Conservation (phyloP, 2,797 vertebrate genomes). For the Nannoperca obscura region DNA sequence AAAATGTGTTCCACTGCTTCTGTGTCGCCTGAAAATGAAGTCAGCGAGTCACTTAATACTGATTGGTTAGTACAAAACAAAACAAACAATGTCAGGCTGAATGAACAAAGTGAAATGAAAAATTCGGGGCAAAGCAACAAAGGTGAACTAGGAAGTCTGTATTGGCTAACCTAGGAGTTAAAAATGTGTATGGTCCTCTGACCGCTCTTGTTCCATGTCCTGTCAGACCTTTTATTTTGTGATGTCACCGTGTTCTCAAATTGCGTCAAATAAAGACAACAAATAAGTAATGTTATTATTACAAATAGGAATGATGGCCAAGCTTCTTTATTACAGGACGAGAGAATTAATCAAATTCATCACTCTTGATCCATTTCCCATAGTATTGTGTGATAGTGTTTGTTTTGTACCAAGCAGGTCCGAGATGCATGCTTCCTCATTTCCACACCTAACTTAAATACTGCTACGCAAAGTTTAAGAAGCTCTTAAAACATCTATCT, state of each 20-base stretch:
- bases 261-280: neutral
- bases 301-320: neutral
- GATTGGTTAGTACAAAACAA: too few relatives aligned
- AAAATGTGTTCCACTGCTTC: neutral
- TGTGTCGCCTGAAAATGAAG: neutral
- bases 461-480: neutral
- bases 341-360: too few relatives aligned
- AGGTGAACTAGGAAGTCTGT: too few relatives aligned
- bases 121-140: neutral
- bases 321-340: too few relatives aligned
- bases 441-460: conserved; percentile 1
- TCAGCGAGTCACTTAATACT: too few relatives aligned
- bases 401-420: neutral
- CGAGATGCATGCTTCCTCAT: neutral
- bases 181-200: too few relatives aligned
- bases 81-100: neutral
- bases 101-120: neutral
- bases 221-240: neutral
- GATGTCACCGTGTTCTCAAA: neutral
- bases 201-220: too few relatives aligned
- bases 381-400: too few relatives aligned
- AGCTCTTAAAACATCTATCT: neutral
- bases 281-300: neutral
- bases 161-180: too few relatives aligned
- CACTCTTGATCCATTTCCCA: too few relatives aligned